A percentile compares a stretch with the other conserved stretches of the same genome.
Conservation (phyloP, 2,113 vertebrate species). For the Spea multiplicata region DNA sequence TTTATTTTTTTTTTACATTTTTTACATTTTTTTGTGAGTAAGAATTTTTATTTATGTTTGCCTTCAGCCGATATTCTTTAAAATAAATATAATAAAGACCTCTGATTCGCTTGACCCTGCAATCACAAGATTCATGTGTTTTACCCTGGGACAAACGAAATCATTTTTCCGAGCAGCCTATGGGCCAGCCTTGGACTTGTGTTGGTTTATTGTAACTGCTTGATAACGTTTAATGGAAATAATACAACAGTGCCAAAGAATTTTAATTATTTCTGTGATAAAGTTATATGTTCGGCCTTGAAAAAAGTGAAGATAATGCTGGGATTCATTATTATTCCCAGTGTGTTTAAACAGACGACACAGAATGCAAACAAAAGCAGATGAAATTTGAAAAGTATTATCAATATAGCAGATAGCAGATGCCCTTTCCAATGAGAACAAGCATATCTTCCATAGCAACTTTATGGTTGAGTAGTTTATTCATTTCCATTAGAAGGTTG, state of each 20-base stretch:
- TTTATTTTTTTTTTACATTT: background rate
- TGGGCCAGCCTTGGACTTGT: slow-evolving; percentile 84
- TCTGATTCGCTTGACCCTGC: slow-evolving; percentile 70
- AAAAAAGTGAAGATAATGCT: slow-evolving; percentile 98
- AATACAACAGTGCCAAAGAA: slow-evolving; percentile 98
- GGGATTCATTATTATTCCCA: slow-evolving; percentile 99
- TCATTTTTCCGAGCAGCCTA: slow-evolving; percentile 80
- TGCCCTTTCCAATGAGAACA: slow-evolving; percentile 99
- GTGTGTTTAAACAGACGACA: slow-evolving; percentile 99
- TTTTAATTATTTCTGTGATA: slow-evolving; percentile 99
- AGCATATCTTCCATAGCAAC: slow-evolving; percentile 97
- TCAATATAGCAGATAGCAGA: slow-evolving; percentile 99
- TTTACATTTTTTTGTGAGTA: no score
- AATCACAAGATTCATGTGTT: slow-evolving; percentile 75
- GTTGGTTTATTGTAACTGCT: slow-evolving; percentile 91
- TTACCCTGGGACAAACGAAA: slow-evolving; percentile 72
- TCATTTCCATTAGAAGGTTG: slow-evolving; percentile 98
- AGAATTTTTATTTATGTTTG: background rate
- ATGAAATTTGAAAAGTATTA: slow-evolving; percentile 99
- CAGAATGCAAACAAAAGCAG: slow-evolving; percentile 99
- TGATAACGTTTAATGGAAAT: slow-evolving; percentile 99
- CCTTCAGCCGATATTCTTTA: background rate
- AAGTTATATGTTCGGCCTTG: slow-evolving; percentile 99
- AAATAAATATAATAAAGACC: slow-evolving; percentile 54
- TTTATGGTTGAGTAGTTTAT: slow-evolving; percentile 99